These are phyloP conservation scores for Atethmia centrago DNA, from an alignment of 2,888 invertebrate genomes.

Conservation along the genomic window DNA sequence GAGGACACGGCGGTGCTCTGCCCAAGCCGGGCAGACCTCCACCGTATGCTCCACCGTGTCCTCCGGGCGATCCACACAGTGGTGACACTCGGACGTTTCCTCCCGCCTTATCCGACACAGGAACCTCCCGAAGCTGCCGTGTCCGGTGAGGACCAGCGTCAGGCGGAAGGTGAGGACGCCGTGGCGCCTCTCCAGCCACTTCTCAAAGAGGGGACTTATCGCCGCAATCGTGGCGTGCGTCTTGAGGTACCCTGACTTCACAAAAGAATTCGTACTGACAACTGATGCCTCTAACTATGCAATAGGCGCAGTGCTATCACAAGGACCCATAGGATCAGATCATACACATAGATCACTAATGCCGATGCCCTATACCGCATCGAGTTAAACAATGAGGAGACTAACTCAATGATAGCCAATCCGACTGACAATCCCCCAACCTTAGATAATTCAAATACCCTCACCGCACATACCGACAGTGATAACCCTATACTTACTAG, in stretches of 20 bases:
- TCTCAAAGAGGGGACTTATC: too few relatives aligned
- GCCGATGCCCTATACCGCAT: not conserved
- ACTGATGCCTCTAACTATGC: not conserved
- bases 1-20: not conserved
- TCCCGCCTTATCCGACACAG: too few relatives aligned
- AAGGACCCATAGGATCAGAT: not conserved
- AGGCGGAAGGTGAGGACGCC: too few relatives aligned
- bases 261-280: not conserved
- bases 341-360: not conserved
- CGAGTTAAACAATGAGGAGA: not conserved
- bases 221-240: not conserved
- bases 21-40: too few relatives aligned
- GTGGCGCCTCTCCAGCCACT: too few relatives aligned
- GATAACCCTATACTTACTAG: slow-evolving; percentile 12
- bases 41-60: too few relatives aligned
- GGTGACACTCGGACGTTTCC: too few relatives aligned
- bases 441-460: not conserved
- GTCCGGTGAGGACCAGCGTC: too few relatives aligned
- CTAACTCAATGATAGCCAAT: not conserved
- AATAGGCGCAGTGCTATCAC: slow-evolving; percentile 5
- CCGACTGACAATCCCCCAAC: not conserved
- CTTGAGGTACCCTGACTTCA: not conserved
- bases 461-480: not conserved
- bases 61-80: too few relatives aligned
- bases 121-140: too few relatives aligned